Base-by-base conservation (phyloP, 2,888 invertebrate genomes). In the Rhagonycha fulva region DNA sequence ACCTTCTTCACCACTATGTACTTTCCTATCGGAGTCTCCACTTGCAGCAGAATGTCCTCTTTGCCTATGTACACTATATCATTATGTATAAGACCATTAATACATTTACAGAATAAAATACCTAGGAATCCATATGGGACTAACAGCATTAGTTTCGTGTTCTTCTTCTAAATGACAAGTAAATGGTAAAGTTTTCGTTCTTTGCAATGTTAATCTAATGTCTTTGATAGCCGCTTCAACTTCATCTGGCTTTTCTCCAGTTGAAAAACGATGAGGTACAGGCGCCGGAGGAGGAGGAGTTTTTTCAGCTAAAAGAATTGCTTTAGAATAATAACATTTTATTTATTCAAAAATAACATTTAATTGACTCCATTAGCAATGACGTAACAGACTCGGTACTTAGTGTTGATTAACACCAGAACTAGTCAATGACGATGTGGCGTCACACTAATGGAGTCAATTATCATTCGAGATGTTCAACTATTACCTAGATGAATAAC, bases 231-330 rank as follows among this genome's bases (percentile, higher is more conserved):
- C 94, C 82, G 94, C 92, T 86, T 92, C 91, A 4, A 88, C 88
- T 76, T 87, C 87, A 69, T 83, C 86, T 5, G 85, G 81, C 79
- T 86, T 87, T 75, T 87, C 86, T 11, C 80, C 82, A 71, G 82
- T 87, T 77, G 87, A 81, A 81, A 90, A 91, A 61, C 93, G 91
- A 87, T 94, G 94, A 71, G 94, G 93, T 78, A 93, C 93, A 24
- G 94, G 94, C 78, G 94, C 93, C 3, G 94, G 94, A 63, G 94
- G 94, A 32, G 94, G 93, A 23, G 94, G 94, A 28, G 93, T 93
- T 82, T 91, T 90, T 80, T 88, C 89, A 82, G 84, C 62, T 81
- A 79, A 71, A 74, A 72, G 10, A 66, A 23, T 62, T 9, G n/a
- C 9, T 23, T 70, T 66, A 26, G 62, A 68, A 32, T 71, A 68